phyloP scores from a whole-genome alignment of 2,113 vertebrate species.

The Anguilla japonica region DNA sequence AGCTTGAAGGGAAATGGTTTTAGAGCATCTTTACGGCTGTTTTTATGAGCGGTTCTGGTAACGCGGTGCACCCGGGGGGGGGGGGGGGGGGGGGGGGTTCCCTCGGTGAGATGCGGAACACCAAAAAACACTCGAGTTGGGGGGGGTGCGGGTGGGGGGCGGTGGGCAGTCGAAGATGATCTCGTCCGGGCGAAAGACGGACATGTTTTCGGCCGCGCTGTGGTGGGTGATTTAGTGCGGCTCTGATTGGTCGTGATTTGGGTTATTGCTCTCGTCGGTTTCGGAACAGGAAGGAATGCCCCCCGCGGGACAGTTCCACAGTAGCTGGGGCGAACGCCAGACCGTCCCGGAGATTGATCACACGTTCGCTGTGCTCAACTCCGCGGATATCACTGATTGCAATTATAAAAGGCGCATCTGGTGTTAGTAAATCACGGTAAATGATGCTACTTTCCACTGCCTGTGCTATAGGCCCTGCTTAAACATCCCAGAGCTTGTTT shows the following conservation, averaged over 20 bases:
- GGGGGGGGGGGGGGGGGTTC: neutral
- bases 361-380: neutral
- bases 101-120: neutral
- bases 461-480: neutral
- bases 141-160: neutral
- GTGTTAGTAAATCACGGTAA: neutral
- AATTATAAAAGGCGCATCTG: neutral
- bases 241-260: neutral
- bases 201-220: neutral
- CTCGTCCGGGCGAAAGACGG: no score
- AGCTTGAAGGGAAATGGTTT: neutral
- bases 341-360: constrained; percentile 2
- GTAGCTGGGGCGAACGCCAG: neutral
- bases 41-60: neutral
- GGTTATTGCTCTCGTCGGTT: neutral
- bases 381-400: neutral
- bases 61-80: neutral
- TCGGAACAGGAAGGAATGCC: neutral
- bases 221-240: neutral
- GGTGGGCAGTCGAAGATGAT: no score
- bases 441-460: neutral
- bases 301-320: neutral
- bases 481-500: neutral
- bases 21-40: neutral
- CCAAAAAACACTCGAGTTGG: neutral